Base-by-base conservation (phyloP, 2,888 invertebrate species). In the Carcina quercana region DNA sequence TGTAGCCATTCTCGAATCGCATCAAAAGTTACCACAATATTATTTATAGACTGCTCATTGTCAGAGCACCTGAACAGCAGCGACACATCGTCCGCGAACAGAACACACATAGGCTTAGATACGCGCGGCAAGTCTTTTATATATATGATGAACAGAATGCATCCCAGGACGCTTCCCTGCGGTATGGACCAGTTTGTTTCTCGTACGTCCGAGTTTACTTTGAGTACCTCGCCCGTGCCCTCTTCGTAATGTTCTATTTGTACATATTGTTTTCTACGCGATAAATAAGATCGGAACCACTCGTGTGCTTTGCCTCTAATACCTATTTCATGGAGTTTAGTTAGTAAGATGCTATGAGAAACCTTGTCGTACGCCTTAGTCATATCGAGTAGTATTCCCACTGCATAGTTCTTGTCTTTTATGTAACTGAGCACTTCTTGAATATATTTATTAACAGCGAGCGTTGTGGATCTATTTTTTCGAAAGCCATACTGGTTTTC, bases 291-390 rank as follows among this genome's bases (percentile, higher is more conserved):
- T 10, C 10, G 5, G 22, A 22, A 10, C 22, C 22, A 22, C 22
- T 3, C n/a, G 10, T 22, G 22, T 4, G 22, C 22, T 7, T 5
- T 22, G n/a, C 22, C 22, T 10, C 5, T 5, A 22, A 22, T 22
- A n/a, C 10, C 6, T 4, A 22, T n/a, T n/a, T 10, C 22, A 4
- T n/a, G n/a, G 7, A 22, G 10, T n/a, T 22, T 22, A 4, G 5
- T n/a, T 3, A 22, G 22, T 4, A 22, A 10, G 17, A 17, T 22
- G 5, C 7, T 7, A 10, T 22, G 22, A 10, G 5, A 5, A 4
- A 22, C 22, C n/a, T 22, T 22, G n/a, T 22, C 22, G 22, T 22
- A 22, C n/a, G 22, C 22, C n/a, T 22, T 22, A 4, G 22, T n/a
- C 22, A 22, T 22, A 10, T 22, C 22, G 22, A 22, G 22, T 10